Conservation (phyloP, 2,888 invertebrate species). For the Trachelus tabidus region DNA sequence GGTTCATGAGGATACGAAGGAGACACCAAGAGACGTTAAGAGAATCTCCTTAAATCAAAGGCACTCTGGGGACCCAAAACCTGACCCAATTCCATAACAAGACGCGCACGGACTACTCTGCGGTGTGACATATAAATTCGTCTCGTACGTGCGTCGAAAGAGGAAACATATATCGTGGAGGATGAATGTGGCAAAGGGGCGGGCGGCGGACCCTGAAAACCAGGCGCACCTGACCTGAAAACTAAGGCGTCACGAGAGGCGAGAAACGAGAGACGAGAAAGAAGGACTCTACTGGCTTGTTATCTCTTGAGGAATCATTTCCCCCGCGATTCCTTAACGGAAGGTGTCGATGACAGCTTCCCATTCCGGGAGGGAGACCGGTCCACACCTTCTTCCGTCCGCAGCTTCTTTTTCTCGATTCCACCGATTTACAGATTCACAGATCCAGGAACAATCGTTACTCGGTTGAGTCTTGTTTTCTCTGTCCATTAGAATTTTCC, state of each 20-base stretch:
- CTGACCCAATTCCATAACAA: conserved; percentile 50
- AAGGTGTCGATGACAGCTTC: background rate
- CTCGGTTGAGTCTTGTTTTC: background rate
- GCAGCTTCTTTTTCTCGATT: background rate
- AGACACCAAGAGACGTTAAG: background rate
- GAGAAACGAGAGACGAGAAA: background rate
- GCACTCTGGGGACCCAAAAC: conserved; percentile 31
- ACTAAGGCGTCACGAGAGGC: conserved; percentile 33
- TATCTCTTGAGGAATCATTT: background rate
- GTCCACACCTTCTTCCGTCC: background rate
- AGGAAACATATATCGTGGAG: conserved; percentile 50
- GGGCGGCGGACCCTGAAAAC: conserved; percentile 41
- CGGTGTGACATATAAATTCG: conserved; percentile 54
- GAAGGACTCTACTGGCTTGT: background rate
- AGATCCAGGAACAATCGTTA: background rate
- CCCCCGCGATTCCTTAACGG: background rate
- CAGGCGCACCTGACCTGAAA: conserved; percentile 58
- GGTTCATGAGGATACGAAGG: background rate
- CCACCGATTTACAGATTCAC: background rate
- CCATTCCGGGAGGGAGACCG: background rate
- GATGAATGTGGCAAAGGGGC: conserved; percentile 30
- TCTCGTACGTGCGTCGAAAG: conserved; percentile 52
- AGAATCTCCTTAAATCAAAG: conserved; percentile 41
- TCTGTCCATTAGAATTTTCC: background rate
- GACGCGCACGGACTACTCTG: conserved; percentile 12